Conservation (phyloP, 2,888 invertebrate species). For the Oscheius sp. region DNA sequence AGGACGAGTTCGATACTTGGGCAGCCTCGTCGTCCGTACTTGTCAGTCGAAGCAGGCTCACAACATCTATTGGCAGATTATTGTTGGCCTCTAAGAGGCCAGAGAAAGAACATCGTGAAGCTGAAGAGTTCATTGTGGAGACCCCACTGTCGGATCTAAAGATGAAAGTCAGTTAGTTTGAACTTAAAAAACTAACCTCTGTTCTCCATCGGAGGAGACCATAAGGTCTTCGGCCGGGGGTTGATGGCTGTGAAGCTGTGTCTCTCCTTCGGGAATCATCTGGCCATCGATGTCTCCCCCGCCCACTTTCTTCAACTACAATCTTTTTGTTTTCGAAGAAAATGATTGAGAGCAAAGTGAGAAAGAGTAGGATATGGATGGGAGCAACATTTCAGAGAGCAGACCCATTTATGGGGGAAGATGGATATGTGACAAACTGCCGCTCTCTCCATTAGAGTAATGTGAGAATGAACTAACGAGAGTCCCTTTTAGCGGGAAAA, state of each 20-base stretch:
- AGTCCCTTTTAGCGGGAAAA: no score
- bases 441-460: no score
- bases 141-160: slow-evolving; percentile 37
- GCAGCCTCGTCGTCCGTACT: slow-evolving; percentile 44
- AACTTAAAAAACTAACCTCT: slow-evolving; percentile 1
- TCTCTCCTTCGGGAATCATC: slow-evolving; percentile 29
- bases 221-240: neutral
- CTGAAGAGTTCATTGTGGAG: slow-evolving; percentile 37
- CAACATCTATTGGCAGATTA: slow-evolving; percentile 38
- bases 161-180: neutral
- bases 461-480: no score
- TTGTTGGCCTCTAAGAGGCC: slow-evolving; percentile 26
- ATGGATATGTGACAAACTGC: no score
- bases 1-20: slow-evolving; percentile 53
- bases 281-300: slow-evolving; percentile 7
- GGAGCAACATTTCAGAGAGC: neutral
- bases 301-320: slow-evolving; percentile 1
- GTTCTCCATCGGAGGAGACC: slow-evolving; percentile 20
- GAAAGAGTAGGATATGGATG: neutral
- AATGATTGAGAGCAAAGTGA: neutral
- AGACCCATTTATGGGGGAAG: neutral
- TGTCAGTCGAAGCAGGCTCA: slow-evolving; percentile 43
- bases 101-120: slow-evolving; percentile 22
- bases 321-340: neutral
- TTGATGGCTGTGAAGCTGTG: no score